Percentiles rank a stretch among this genome's conserved stretches.
Conservation (phyloP, 2,888 invertebrate species). For the Microchrysa polita region DNA sequence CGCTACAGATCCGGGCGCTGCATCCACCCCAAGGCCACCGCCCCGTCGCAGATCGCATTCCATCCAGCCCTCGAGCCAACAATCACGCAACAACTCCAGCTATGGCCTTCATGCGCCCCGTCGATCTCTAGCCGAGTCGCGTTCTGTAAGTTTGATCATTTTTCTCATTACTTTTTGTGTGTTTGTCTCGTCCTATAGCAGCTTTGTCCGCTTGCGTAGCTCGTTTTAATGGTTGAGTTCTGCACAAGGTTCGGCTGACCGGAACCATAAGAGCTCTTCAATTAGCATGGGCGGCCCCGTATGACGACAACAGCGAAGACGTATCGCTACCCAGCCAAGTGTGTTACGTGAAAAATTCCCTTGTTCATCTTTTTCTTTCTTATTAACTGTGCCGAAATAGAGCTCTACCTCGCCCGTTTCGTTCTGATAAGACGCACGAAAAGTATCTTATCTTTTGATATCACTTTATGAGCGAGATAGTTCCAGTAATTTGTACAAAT, state of each 20-base stretch:
- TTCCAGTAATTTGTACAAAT: too few species aligned
- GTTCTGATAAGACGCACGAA: too few species aligned
- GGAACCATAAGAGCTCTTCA: too few species aligned
- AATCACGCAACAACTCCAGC: background rate
- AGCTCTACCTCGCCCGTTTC: too few species aligned
- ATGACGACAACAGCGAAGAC: too few species aligned
- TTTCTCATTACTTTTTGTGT: background rate
- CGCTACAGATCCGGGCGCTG: slow-evolving; percentile 47
- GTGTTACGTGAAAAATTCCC: too few species aligned
- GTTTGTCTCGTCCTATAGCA: background rate
- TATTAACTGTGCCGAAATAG: too few species aligned
- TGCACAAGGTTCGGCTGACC: background rate
- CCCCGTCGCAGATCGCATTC: slow-evolving; percentile 62
- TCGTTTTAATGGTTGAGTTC: background rate
- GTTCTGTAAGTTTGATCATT: slow-evolving; percentile 46
- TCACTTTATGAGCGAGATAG: too few species aligned
- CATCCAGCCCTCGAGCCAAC: slow-evolving; percentile 27
- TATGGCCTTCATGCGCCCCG: slow-evolving; percentile 55
- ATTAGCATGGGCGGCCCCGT: background rate
- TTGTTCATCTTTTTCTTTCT: too few species aligned
- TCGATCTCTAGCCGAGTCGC: slow-evolving; percentile 58
- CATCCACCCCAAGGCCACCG: slow-evolving; percentile 59
- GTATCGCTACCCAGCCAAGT: too few species aligned
- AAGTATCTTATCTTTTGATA: too few species aligned
- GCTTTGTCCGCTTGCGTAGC: background rate